Base-by-base conservation (phyloP, 2,888 invertebrate genomes). In the Parapristionchus giblindavisi region DNA sequence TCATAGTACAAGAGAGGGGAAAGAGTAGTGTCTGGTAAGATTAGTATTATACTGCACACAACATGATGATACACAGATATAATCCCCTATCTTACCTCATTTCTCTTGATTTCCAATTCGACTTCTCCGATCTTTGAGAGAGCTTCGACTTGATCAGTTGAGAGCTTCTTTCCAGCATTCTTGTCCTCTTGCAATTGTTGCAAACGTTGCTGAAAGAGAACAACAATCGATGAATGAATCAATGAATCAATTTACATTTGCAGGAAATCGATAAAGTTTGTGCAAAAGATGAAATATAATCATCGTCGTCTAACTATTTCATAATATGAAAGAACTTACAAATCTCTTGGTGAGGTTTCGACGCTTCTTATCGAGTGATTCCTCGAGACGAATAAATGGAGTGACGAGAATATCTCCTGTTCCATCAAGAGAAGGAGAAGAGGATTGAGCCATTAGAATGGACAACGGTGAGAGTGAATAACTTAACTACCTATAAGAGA, bases 131-230 rank as follows among this genome's bases (percentile, higher is more conserved):
- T 63, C 63, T 63, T 63, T 6, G 63, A 63, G 34, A 63, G 63
- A 17, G 63, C 63, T 32, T 63, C 63, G 14, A 63, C 11, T 24
- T 63, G 63, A 17, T 63, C 63, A 32, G 32, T 17, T 6, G 63
- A 32, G 11, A 63, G 34, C 63, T 63, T 63, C 63, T 63, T 63
- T 8, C 63, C 63, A 11, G 8, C 14, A 14, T 29, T 38, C 63
- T 63, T 11, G 11, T 63, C 63, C 34, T 17, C 40, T 24, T 63
- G 14, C 11, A 32, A 63, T 32, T 8, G 14, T 32, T 63, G 63
- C 63, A 63, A 24, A 11, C 63, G 63, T 63, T 63, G 63, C 63
- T 63, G 63, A 11, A 63, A 63, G n/a, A n/a, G n/a, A n/a, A n/a
- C n/a, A n/a, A n/a, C n/a, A 11, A 58, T 11, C n/a, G 58, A 58